Conservation (phyloP, 1,140 invertebrate species). For the Drosophila neocordata region DNA sequence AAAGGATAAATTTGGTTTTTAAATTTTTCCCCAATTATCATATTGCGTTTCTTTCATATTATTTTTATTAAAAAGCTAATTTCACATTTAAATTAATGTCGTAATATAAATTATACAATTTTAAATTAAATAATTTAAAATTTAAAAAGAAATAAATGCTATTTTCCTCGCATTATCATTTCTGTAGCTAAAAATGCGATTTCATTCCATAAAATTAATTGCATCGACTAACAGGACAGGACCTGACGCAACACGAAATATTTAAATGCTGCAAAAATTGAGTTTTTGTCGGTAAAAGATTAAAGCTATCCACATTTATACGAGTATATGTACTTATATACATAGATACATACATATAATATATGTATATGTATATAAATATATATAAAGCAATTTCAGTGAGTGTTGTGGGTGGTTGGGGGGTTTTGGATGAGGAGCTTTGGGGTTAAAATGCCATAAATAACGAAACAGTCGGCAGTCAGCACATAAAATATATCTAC, state of each 20-base stretch:
- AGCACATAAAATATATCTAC: constrained; percentile 68
- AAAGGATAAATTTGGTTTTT: no score
- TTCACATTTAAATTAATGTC: no score
- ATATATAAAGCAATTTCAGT: constrained; percentile 65
- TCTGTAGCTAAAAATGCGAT: constrained; percentile 9
- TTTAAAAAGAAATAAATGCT: no score
- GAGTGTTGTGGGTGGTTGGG: constrained; percentile 42
- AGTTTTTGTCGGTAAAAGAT: constrained; percentile 61
- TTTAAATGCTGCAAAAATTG: constrained; percentile 71
- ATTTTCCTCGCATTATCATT: no score
- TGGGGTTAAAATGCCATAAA: constrained; percentile 76
- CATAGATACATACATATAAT: constrained; percentile 4
- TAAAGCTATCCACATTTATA: constrained; percentile 46
- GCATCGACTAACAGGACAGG: constrained; percentile 42
- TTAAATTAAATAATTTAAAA: no score
- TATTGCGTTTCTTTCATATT: no score
- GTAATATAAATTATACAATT: no score
- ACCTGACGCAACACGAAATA: constrained; percentile 27
- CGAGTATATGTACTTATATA: not conserved
- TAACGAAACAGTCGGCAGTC: constrained; percentile 69
- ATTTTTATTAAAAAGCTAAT: no score
- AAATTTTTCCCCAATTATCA: no score
- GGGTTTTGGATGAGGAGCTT: constrained; percentile 20
- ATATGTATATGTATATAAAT: not conserved
- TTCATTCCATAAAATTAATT: constrained; percentile 55